A percentile compares a stretch with the other conserved stretches of the same genome.
Evolutionary conservation across 2,797 vertebrate species (phyloP).

Genomic region (Myotis pilosus): DNA sequence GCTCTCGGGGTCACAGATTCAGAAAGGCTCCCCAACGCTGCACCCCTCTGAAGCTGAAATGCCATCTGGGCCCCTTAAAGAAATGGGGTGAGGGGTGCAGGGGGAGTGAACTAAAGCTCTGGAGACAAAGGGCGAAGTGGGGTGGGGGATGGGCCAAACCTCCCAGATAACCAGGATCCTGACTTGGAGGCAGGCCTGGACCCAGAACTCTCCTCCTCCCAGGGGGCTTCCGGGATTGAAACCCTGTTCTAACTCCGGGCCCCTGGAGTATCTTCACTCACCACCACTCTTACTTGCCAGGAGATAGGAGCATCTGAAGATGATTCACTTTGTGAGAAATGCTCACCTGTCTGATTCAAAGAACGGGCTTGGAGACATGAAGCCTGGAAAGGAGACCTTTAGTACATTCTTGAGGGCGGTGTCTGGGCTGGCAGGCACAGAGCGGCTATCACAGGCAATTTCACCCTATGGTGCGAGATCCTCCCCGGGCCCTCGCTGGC

Average conservation of each 20-base stretch:
- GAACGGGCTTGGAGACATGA: too few relatives aligned
- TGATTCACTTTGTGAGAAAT: background rate
- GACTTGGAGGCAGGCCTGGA: background rate
- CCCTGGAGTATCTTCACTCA: fast-evolving
- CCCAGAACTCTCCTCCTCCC: constrained; percentile 8
- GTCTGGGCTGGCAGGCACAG: too few relatives aligned
- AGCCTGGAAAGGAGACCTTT: too few relatives aligned
- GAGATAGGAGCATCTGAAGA: background rate
- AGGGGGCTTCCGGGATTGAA: background rate
- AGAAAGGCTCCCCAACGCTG: constrained; percentile 74
- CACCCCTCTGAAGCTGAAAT: constrained; percentile 80
- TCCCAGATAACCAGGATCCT: background rate
- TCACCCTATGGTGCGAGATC: too few relatives aligned
- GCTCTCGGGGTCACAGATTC: constrained; percentile 58
- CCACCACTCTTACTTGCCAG: background rate
- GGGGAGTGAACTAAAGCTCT: constrained; percentile 77
- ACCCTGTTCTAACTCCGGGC: fast-evolving
- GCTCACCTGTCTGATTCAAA: too few relatives aligned
- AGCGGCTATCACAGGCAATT: too few relatives aligned
- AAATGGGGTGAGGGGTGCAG: constrained; percentile 34
- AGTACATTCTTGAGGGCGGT: too few relatives aligned
- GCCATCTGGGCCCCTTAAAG: constrained; percentile 82
- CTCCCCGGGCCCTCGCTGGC: too few relatives aligned
- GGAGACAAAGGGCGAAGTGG: fast-evolving
- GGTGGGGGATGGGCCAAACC: background rate